A percentile compares a stretch with the other conserved stretches of the same genome.
Evolutionary conservation across 2,113 vertebrate genomes (phyloP).

Genomic region (Pycnonotus jocosus): DNA sequence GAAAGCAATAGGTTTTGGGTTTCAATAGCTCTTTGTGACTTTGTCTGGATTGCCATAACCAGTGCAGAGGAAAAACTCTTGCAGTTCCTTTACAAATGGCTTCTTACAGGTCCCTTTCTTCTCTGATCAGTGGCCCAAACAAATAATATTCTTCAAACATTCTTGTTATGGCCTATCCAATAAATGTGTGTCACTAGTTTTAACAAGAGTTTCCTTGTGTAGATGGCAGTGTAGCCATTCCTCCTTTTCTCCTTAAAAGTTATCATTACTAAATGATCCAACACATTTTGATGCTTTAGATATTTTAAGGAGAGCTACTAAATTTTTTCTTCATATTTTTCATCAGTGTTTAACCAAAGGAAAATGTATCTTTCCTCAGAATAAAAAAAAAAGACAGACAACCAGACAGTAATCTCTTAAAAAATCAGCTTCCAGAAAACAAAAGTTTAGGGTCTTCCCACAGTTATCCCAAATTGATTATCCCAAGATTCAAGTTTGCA

Average conservation of each 20-base stretch:
- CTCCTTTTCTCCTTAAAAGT: background rate
- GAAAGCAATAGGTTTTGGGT: background rate
- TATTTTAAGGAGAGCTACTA: background rate
- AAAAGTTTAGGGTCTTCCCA: background rate
- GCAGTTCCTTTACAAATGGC: background rate
- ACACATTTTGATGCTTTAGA: background rate
- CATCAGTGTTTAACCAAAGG: background rate
- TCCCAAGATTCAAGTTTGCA: background rate
- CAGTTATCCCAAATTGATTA: background rate
- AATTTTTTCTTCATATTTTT: background rate
- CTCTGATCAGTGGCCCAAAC: background rate
- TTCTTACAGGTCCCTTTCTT: background rate
- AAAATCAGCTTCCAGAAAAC: background rate
- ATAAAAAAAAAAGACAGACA: background rate
- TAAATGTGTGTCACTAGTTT: background rate
- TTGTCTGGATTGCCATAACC: background rate
- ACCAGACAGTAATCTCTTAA: background rate
- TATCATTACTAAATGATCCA: background rate
- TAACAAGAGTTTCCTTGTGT: background rate
- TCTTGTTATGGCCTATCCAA: background rate
- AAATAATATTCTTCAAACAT: background rate
- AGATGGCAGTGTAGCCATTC: background rate
- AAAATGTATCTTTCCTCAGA: background rate
- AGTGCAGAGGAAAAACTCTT: background rate
- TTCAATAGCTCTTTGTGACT: background rate